Evolutionary conservation across 92 coral and sea anemone species (phyloP), one percentile per base, ranked within the genome.

Genomic region (Desmophyllum pertusum): DNA sequence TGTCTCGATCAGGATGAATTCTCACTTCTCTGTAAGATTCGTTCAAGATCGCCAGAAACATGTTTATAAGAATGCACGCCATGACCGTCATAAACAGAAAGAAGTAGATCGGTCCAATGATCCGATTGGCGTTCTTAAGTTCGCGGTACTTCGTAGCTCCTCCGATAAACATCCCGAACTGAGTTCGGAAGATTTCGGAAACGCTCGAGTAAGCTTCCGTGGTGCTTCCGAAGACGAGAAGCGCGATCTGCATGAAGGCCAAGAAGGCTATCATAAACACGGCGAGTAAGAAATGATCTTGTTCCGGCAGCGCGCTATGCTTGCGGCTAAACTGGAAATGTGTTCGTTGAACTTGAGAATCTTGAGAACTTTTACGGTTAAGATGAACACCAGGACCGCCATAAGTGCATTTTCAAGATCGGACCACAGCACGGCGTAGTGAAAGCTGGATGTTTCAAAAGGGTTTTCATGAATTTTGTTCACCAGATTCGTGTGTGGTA

Each of bases 31-130:
- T 87, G 87, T 94, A 92, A 10, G 95, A 90, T 66, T 96, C 98
- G 80, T 96, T 94, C 19, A 96, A 76, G 71, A 96, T 96, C 42
- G 98, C 98, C 59, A 96, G 72, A 83, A 96, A 96, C 98, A 94
- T 92, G 87, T 94, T 94, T 42, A 96, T 90, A 15, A 96, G 79
- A 7, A 96, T 89, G 68, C 88, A 87, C 11, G 95, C 96, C 95
- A 94, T 96, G 10, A 90, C 62, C 25, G 95, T 89, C 93, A 96
- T 92, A 83, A 89, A 96, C n/a, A 70, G 50, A 64, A 96, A 94
- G 93, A 94, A 94, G 79, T 94, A 96, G 43, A 96, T 25, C 0
- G 98, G 93, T 3, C 96, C 98, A 15, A 96, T 71, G 43, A 92
- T 29, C 23, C 89, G 86, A 73, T 83, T 92, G 48, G 98, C 91